Percentiles rank a stretch among this genome's conserved stretches.
Evolutionary conservation across 2,797 vertebrate species (phyloP).

Genomic region (Parambassis ranga): DNA sequence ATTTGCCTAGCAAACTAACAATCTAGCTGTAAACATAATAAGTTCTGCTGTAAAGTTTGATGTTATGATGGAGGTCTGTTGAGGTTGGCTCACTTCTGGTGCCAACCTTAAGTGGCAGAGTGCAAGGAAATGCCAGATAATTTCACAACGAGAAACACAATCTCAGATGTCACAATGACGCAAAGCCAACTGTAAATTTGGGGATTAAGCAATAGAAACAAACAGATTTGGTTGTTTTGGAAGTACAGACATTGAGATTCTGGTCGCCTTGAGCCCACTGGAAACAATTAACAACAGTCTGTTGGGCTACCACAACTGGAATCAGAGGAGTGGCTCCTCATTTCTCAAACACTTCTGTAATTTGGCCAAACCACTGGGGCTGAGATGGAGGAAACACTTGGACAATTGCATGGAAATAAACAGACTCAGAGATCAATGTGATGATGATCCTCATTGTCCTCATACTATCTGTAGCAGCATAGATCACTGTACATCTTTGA

Average conservation of each 20-base stretch:
- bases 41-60: too few species aligned
- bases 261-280: conserved; percentile 29
- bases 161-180: conserved; percentile 1
- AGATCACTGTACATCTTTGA: background rate
- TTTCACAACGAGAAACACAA: background rate
- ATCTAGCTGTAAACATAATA: too few species aligned
- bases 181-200: background rate
- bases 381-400: conserved; percentile 29
- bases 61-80: too few species aligned
- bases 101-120: too few species aligned
- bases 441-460: conserved; percentile 4
- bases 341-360: conserved; percentile 48
- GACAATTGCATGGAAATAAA: conserved; percentile 46
- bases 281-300: conserved; percentile 36
- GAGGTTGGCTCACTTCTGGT: too few species aligned
- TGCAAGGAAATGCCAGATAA: too few species aligned
- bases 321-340: conserved; percentile 38
- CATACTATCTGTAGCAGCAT: background rate
- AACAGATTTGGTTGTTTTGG: conserved; percentile 35
- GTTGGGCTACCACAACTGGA: conserved; percentile 27
- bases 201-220: conserved; percentile 8
- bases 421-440: background rate
- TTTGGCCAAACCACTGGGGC: conserved; percentile 39
- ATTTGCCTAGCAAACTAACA: too few species aligned
- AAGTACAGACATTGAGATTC: conserved; percentile 28